Base-by-base conservation (phyloP, 1,140 invertebrate species). In the Bilobella aurantiaca region DNA sequence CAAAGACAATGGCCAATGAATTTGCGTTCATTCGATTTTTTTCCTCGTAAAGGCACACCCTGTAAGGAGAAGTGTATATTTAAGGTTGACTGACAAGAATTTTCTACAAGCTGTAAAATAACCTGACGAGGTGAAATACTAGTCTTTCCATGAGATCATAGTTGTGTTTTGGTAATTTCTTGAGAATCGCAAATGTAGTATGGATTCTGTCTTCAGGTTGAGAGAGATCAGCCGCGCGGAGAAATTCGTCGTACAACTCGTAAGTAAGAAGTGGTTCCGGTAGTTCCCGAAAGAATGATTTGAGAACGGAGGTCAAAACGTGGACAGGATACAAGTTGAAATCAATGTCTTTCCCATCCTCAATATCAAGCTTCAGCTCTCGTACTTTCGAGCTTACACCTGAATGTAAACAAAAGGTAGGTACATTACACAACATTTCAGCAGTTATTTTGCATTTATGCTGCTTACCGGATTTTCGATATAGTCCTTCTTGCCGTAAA, bases 181-280 rank as follows among this genome's bases (percentile, higher is more conserved):
- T 91, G 63, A 97, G 79, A 71, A 94, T 89, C 27, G 86, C 85
- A 75, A 91, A 91, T 53, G 95, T 80, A 5, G 89, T 92, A 16
- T 87, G 83, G 3, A 93, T 84, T 67, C 89, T 80, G 77, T 96
- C 93, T 75, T 86, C 85, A 1, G 83, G 82, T 76, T 94, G 88
- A 21, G 85, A 84, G 21, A 95, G 82, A 76, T 89, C 89, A 30
- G 89, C 86, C 46, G 89, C 90, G 71, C 91, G 83, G 53, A 96
- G 82, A 75, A 97, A 93, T 75, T 96, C 91, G 76, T 96, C 92
- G 76, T 96, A 97, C 49, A 90, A 86, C 72, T 96, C 92, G 78
- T 88, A 95, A 25, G 91, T 96, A 67, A 97, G 80, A 61, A 97
- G 78, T 18, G 93, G 94, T 77, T 96, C 93, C 1, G 91, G 89